Conservation (phyloP, 2,113 vertebrate species). For the Bubo blakistoni region DNA sequence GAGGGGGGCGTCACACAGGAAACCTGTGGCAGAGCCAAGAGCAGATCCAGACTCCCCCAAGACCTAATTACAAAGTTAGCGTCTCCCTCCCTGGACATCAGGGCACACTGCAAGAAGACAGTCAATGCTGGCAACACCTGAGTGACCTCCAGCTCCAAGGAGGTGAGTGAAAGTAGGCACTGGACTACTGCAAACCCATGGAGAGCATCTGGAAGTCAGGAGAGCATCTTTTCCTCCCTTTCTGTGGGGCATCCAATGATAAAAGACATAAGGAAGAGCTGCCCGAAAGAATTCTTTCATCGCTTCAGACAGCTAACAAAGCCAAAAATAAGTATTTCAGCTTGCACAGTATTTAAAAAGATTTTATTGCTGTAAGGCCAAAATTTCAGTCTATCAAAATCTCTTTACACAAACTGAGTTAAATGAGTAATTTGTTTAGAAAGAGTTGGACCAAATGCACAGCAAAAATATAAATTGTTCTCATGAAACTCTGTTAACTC, state of each 20-base stretch:
- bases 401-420: neutral
- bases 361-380: neutral
- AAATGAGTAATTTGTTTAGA: neutral
- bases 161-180: neutral
- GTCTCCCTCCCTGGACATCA: neutral
- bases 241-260: neutral
- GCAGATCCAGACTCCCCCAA: neutral
- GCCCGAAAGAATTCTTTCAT: neutral
- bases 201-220: neutral
- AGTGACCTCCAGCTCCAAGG: neutral
- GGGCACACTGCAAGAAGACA: neutral
- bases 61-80: neutral
- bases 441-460: neutral
- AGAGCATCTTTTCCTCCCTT: neutral
- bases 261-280: neutral
- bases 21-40: neutral
- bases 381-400: neutral
- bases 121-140: neutral
- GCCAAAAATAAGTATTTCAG: conserved; percentile 4
- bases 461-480: neutral
- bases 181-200: neutral
- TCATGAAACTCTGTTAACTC: neutral
- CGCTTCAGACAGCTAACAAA: neutral
- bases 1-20: neutral
- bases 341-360: neutral